Evolutionary conservation across 2,888 invertebrate genomes (phyloP).

Genomic region (Tuta absoluta): DNA sequence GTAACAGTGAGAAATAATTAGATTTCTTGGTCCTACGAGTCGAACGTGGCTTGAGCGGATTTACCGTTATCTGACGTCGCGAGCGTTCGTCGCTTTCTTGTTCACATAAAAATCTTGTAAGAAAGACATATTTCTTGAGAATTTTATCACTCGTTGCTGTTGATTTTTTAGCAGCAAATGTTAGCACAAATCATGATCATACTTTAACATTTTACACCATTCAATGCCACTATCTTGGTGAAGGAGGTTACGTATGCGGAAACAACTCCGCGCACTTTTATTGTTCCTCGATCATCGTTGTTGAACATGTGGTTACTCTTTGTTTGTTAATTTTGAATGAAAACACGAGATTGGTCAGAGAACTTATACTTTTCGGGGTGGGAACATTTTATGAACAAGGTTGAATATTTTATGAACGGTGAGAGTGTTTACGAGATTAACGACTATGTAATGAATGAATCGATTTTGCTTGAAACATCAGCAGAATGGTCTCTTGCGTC

Average conservation of each 20-base stretch:
- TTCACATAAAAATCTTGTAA: conserved; percentile 46
- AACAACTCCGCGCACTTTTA: conserved; percentile 60
- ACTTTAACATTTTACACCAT: conserved; percentile 50
- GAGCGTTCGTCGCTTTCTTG: conserved; percentile 48
- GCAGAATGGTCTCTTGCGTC: conserved; percentile 51
- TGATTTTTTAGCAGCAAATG: conserved; percentile 20
- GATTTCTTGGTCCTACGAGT: conserved; percentile 47
- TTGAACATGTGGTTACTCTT: conserved; percentile 58
- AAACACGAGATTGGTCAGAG: conserved; percentile 31
- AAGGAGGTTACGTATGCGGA: conserved; percentile 72
- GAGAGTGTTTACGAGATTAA: conserved; percentile 17
- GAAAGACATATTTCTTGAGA: conserved; percentile 27
- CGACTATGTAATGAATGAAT: conserved; percentile 43
- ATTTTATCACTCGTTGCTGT: conserved; percentile 21
- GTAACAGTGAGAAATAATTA: conserved; percentile 47
- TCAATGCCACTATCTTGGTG: conserved; percentile 73
- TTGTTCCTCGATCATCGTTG: conserved; percentile 62
- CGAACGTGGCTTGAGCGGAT: conserved; percentile 57
- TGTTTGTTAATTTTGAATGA: conserved; percentile 45
- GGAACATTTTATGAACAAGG: too few species aligned
- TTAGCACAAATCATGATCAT: conserved; percentile 51
- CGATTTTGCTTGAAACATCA: conserved; percentile 35
- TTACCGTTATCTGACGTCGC: conserved; percentile 70
- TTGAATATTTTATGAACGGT: neutral
- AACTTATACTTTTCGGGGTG: too few species aligned